phyloP scores from a whole-genome alignment of 2,888 invertebrate species.

The Macaria liturata region DNA sequence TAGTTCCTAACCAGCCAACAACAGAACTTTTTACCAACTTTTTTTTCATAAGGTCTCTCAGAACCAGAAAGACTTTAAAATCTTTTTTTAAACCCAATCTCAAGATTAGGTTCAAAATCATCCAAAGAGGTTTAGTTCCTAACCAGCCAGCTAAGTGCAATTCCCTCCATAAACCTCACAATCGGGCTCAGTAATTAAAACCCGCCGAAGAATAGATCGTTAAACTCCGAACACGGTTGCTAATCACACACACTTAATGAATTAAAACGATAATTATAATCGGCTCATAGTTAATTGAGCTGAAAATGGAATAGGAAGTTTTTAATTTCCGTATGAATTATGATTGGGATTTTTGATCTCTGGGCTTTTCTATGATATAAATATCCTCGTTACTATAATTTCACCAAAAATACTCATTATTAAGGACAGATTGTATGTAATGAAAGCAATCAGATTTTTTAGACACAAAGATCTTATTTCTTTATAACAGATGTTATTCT shows the following conservation, averaged over 20 bases:
- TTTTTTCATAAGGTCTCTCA: no score
- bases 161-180: slow-evolving; percentile 55
- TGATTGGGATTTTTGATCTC: slow-evolving; percentile 8
- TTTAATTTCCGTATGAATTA: slow-evolving; percentile 34
- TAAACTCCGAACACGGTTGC: slow-evolving; percentile 69
- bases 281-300: slow-evolving; percentile 73
- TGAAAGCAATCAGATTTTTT: background rate
- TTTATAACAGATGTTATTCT: no score
- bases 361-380: slow-evolving; percentile 1
- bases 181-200: slow-evolving; percentile 75
- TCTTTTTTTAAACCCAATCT: no score
- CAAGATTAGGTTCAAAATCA: no score
- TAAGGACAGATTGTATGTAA: background rate
- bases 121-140: no score
- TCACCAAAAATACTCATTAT: no score
- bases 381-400: no score
- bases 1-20: no score
- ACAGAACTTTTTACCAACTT: no score
- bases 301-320: slow-evolving; percentile 74
- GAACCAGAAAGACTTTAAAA: no score
- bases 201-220: slow-evolving; percentile 63
- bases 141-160: no score
- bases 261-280: slow-evolving; percentile 76
- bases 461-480: no score
- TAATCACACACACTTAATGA: slow-evolving; percentile 80